Evolutionary conservation across 1,140 invertebrate genomes (phyloP).

Genomic region (Scaptomyza montana): DNA sequence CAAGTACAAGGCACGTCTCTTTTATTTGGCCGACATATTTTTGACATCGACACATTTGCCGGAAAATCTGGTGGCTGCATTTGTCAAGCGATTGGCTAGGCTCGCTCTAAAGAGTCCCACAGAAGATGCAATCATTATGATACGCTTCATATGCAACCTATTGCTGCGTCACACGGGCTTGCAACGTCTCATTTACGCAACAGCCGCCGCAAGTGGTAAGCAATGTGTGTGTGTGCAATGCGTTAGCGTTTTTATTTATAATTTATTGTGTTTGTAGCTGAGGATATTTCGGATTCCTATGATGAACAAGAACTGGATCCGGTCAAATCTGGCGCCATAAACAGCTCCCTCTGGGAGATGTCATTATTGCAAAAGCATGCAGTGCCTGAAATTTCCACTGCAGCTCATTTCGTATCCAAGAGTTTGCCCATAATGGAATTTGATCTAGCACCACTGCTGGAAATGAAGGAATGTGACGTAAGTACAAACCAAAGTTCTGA

Average conservation of each 20-base stretch:
- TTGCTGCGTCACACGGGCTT: constrained; percentile 94
- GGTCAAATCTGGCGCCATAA: constrained; percentile 89
- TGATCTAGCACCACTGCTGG: constrained; percentile 87
- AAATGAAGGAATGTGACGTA: constrained; percentile 86
- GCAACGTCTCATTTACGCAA: constrained; percentile 89
- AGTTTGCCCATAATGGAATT: constrained; percentile 88
- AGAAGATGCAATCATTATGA: constrained; percentile 90
- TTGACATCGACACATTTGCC: constrained; percentile 96
- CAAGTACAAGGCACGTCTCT: constrained; percentile 93
- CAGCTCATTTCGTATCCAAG: constrained; percentile 88
- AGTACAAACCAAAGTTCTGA: constrained; percentile 44
- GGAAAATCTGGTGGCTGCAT: constrained; percentile 95
- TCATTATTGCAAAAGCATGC: constrained; percentile 90
- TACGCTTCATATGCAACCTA: constrained; percentile 94
- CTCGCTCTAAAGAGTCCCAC: constrained; percentile 92
- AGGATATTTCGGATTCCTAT: constrained; percentile 89
- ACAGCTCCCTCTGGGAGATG: constrained; percentile 97
- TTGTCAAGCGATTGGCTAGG: constrained; percentile 94
- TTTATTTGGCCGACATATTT: constrained; percentile 95
- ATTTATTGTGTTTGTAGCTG: constrained; percentile 8
- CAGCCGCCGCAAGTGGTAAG: constrained; percentile 83
- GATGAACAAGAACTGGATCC: constrained; percentile 92
- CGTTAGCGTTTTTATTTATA: constrained; percentile 13
- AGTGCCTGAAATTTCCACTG: constrained; percentile 88
- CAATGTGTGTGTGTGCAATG: background rate